Base-by-base conservation (phyloP, 2,888 invertebrate species). In the Drosophila phalerata region DNA sequence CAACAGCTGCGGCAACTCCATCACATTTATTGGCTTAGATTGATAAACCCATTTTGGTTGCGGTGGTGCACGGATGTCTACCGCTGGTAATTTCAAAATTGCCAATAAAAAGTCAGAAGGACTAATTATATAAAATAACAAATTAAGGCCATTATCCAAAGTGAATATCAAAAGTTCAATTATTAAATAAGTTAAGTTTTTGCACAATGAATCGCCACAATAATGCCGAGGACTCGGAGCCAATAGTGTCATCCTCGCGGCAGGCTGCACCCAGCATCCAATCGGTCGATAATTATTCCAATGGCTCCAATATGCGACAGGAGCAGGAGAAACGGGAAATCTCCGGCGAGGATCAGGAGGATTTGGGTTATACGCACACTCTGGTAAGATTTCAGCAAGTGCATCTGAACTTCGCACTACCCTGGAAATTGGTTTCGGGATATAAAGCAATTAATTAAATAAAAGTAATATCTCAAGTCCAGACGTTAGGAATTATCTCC, bases 321-420 rank as follows among this genome's bases (percentile, higher is more conserved):
- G 77, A 77, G 17, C 63, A 73, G 34, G 73, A 77, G 42, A 69
- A 47, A 30, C 40, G 53, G 4, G 77, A 73, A 17, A 63, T 69
- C 8, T 56, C 47, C 19, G 73, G 77, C 61, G 77, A 77, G 17
- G 42, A 65, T 30, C 77, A 77, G 58, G 77, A 77, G 30, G 77
- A 69, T 48, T 60, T 77, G 6, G 73, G 78, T 2, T 77, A 77
- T 32, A 77, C 69, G 1, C 78, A 67, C 47, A 77, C 77, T 0
- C 52, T 77, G 78, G 78, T 77, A 15, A 69, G 73, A 17, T 22
- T 37, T 19, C 1, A 42, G n/a, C 9, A 38, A 52, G 11, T 19
- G 37, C 13, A 19, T 22, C 32, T 51, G 4, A 11, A n/a, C 13
- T 32, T 3, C 6, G n/a, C n/a, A 28, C 10, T 10, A 0, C 15